Evolutionary conservation across 1,140 invertebrate species (phyloP).

Genomic region (Listronotus bonariensis): DNA sequence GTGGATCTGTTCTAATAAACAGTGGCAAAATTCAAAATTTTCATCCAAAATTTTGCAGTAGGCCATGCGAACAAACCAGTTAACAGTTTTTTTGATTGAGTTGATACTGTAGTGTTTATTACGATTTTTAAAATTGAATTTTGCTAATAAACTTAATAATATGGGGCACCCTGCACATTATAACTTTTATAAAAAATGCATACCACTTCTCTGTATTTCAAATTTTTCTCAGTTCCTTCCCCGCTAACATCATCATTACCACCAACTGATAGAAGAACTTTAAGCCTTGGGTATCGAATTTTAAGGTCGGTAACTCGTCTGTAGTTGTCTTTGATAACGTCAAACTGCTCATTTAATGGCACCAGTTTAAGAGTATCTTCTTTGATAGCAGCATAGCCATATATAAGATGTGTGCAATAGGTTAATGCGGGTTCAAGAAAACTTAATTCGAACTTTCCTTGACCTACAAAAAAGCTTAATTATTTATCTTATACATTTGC

Average conservation of each 20-base stretch:
- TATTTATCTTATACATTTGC: no score
- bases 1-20: no score
- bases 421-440: conserved; percentile 74
- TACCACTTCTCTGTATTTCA: conserved; percentile 70
- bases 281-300: conserved; percentile 70
- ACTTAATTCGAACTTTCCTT: conserved; percentile 74
- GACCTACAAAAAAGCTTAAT: conserved; percentile 61
- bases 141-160: no score
- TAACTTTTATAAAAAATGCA: conserved; percentile 25
- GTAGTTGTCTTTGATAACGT: conserved; percentile 74
- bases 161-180: no score
- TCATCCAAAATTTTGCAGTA: no score
- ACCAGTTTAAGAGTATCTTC: conserved; percentile 70
- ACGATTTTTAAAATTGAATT: no score
- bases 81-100: no score
- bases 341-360: conserved; percentile 71
- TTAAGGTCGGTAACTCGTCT: conserved; percentile 72
- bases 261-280: conserved; percentile 77
- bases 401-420: conserved; percentile 84
- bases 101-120: no score
- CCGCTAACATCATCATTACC: conserved; percentile 63
- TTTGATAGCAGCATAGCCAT: conserved; percentile 85
- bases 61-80: no score
- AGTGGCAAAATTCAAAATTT: no score
- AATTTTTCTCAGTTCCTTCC: conserved; percentile 61